Percentiles rank a stretch among this genome's conserved stretches.
phyloP scores from a whole-genome alignment of 1,140 invertebrate genomes.

The Listronotus oregonensis region DNA sequence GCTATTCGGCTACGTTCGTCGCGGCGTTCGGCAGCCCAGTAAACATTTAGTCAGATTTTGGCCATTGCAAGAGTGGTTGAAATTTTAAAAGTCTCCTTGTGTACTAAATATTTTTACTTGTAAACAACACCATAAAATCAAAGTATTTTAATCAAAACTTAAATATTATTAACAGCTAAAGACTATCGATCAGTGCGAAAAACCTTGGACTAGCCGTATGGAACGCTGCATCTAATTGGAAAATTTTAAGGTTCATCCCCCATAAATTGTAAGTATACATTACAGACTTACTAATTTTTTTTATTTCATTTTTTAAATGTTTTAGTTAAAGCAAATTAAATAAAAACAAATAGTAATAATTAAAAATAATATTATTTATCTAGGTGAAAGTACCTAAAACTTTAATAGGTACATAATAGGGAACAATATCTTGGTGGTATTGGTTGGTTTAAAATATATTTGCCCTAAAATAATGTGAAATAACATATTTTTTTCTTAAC shows the following conservation, averaged over 20 bases:
- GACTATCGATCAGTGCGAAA: background rate
- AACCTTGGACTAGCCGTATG: conserved; percentile 1
- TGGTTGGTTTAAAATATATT: no score
- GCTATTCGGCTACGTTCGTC: conserved; percentile 14
- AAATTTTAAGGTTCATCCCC: background rate
- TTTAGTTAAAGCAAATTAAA: no score
- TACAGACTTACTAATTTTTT: no score
- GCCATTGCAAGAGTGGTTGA: conserved; percentile 34
- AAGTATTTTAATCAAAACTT: conserved; percentile 2
- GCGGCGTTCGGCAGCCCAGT: conserved; percentile 19
- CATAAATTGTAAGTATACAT: background rate
- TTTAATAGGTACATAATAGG: no score
- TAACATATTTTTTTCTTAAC: no score
- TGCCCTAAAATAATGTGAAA: no score
- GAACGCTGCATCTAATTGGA: background rate
- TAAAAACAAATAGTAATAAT: no score
- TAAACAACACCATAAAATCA: conserved; percentile 4
- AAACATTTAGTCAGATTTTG: conserved; percentile 40
- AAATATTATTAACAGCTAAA: background rate
- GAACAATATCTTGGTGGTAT: no score
- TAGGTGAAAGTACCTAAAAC: no score
- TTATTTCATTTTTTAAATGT: no score
- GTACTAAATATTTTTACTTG: background rate
- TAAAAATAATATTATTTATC: no score
- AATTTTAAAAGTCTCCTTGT: conserved; percentile 26